Evolutionary conservation across 2,888 invertebrate genomes (phyloP), one percentile per base, ranked within the genome.

Genomic region (Anthophora plumipes): DNA sequence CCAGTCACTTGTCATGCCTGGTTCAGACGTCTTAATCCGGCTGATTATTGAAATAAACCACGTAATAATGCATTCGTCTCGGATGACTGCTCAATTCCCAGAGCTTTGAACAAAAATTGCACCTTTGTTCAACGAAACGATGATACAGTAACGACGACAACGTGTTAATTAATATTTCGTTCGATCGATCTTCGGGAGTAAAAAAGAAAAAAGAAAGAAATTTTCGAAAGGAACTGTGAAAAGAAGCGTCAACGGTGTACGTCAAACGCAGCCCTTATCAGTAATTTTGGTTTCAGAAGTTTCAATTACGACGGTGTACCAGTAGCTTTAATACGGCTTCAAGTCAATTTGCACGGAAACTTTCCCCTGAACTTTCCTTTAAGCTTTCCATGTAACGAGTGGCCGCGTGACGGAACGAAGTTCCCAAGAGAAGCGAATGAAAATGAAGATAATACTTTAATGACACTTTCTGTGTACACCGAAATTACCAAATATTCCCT

Each of bases 291-390:
- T 77, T 83, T 43, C 25, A 52, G 20, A 41, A 12, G 75, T 83
- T 70, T 61, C 60, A 85, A 73, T 77, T 77, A 77, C 20, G 43
- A 7, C 9, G 46, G 25, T 25, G 54, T 50, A 71, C 22, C n/a
- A 20, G 31, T 52, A 37, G 60, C 55, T 72, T 83, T 77, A 83
- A 70, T 70, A 60, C 46, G 55, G n/a, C 39, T 17, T 22, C 57
- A 55, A 66, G 76, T 73, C 67, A 78, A 86, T 86, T 86, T 77
- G 43, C 60, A 46, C 57, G 52, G 66, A 61, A 85, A 85, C 71
- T 86, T 80, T 7, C 57, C 43, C 55, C 31, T 4, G n/a, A 57
- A 73, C 60, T 77, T 85, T 79, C 59, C 55, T 59, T 57, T 25
- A 59, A 68, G 59, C 60, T 60, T 48, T 39, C n/a, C 61, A 39